These are phyloP conservation scores for Myotis davidii DNA, from an alignment of 2,113 vertebrate species.

Conservation along the genomic window DNA sequence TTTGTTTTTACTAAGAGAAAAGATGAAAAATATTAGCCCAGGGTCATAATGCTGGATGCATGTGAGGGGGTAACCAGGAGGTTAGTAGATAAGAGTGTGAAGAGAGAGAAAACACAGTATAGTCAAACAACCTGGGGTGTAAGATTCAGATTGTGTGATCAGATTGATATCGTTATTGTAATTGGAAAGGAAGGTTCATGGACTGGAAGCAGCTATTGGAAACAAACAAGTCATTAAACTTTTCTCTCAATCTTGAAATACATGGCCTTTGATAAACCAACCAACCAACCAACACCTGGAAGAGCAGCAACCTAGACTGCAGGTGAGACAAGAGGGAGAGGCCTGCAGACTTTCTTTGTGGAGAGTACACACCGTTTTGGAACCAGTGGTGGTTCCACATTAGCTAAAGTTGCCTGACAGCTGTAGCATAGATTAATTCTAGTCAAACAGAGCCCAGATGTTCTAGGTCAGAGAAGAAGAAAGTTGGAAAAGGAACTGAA, in stretches of 20 bases:
- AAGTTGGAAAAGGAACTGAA: not conserved
- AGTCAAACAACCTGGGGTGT: not conserved
- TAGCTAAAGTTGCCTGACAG: not conserved
- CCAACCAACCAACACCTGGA: not conserved
- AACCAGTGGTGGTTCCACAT: not conserved
- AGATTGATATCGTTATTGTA: not conserved
- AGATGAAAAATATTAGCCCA: not conserved
- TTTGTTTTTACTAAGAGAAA: not conserved
- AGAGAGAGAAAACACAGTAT: not conserved
- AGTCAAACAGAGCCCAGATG: not conserved
- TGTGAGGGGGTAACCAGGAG: not conserved
- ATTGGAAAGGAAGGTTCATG: not conserved
- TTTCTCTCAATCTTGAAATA: conserved; percentile 20
- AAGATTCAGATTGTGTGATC: not conserved
- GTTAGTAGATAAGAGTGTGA: not conserved
- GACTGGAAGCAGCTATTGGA: not conserved
- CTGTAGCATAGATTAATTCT: not conserved
- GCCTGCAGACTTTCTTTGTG: not conserved
- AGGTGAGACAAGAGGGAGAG: not conserved
- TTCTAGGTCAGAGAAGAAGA: not conserved
- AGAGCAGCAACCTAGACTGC: not conserved
- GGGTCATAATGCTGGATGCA: not conserved
- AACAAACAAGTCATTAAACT: not conserved
- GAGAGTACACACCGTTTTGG: not conserved
- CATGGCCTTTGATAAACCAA: not conserved